A percentile compares a stretch with the other conserved stretches of the same genome.
These are phyloP conservation scores for Steinernema scapterisci DNA, from an alignment of 2,888 invertebrate species.

Conservation along the genomic window DNA sequence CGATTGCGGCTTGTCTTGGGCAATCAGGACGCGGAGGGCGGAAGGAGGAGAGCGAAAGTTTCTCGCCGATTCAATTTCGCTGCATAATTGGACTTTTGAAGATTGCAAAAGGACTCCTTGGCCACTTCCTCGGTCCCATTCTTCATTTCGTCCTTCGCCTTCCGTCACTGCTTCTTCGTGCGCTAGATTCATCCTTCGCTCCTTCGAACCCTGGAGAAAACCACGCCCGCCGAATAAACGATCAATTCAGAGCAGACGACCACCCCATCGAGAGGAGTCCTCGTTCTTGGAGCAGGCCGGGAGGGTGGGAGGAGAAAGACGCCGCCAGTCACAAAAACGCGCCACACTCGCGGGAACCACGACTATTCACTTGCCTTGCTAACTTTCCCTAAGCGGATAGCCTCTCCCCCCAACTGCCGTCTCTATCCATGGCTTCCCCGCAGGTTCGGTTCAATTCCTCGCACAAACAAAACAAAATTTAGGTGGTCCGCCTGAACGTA, in stretches of 20 bases:
- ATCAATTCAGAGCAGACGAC: constrained; percentile 22
- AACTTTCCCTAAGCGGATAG: not conserved
- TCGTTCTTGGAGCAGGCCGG: constrained; percentile 21
- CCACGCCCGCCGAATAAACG: constrained; percentile 27
- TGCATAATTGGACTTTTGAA: constrained; percentile 24
- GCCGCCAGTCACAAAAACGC: constrained; percentile 28
- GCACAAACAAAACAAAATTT: no score
- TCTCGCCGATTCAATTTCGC: constrained; percentile 23
- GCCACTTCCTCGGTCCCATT: constrained; percentile 10
- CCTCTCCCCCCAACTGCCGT: not conserved
- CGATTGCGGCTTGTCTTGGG: not conserved
- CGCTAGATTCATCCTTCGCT: constrained; percentile 28
- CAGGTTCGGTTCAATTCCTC: not conserved
- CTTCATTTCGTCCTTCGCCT: constrained; percentile 1
- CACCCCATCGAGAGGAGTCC: not conserved
- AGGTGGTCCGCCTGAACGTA: constrained; percentile 11
- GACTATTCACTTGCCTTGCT: not conserved
- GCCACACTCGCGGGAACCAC: not conserved
- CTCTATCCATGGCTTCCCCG: not conserved
- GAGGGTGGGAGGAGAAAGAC: constrained; percentile 11
- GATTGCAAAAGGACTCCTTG: constrained; percentile 6
- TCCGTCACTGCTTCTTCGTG: not conserved
- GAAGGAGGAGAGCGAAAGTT: not conserved
- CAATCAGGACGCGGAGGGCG: constrained; percentile 2
- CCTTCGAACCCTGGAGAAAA: constrained; percentile 6